Base-by-base conservation (phyloP, 2,888 invertebrate species). In the Adelognathus sp. region DNA sequence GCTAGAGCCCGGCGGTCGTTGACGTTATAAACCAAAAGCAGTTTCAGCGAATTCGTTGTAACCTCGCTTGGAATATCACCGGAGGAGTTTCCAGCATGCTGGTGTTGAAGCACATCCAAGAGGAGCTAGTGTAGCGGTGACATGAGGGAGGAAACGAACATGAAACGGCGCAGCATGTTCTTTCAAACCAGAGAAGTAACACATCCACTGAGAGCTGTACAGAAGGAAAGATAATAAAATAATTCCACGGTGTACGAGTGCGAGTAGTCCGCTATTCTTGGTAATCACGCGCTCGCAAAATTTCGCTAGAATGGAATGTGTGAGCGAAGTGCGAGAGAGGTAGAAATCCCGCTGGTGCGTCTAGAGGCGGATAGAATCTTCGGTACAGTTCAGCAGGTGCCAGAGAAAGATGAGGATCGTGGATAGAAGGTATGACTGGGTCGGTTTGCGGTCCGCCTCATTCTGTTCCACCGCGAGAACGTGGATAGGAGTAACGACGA, bases 201-300 rank as follows among this genome's bases (percentile, higher is more conserved):
- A 41, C 31, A 11, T 16, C 29, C 52, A 29, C 16, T 21, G 33
- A 21, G 16, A 52, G 44, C 29, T 18, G 54, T 24, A 21, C 54
- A 11, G 1, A 24, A 11, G 46, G 18, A 11, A 21, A 24, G 46
- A 50, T 61, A 77, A 72, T 72, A 73, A 77, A 77, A 73, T 77
- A 77, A 72, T 52, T 72, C 54, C 66, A 77, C 67, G 72, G 61
- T 54, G 72, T 58, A 70, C 27, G 70, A 70, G 70, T 72, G 27
- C 52, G 18, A 31, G 24, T 16, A 29, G 16, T 63, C 56, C 31
- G 58, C 44, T 64, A 33, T 63, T n/a, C 56, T 31, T 70, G 67
- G 64, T 58, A 64, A 58, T 75, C 64, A 56, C 36, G 50, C 70
- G 50, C 50, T 64, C 58, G 56, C 63, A 64, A 76, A 76, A n/a